Percentiles rank a stretch among this genome's conserved stretches.
These are phyloP conservation scores for Sminthurinus signatus DNA, from an alignment of 1,140 invertebrate genomes.

Conservation along the genomic window DNA sequence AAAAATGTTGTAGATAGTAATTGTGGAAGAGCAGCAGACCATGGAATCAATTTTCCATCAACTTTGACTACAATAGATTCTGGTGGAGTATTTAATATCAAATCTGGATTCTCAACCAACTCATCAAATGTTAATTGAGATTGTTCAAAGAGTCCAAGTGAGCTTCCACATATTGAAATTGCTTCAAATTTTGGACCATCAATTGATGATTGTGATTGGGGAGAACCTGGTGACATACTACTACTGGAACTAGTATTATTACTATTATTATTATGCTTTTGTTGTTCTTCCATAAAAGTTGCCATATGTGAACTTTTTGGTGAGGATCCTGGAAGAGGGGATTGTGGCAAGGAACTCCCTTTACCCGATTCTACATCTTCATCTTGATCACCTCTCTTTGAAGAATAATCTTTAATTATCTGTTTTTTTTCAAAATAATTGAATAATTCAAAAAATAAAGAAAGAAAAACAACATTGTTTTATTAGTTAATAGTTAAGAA, in stretches of 20 bases:
- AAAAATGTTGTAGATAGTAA: constrained; percentile 76
- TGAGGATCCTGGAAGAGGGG: constrained; percentile 53
- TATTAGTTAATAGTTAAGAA: too few species aligned
- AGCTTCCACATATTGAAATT: constrained; percentile 73
- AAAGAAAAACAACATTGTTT: too few species aligned
- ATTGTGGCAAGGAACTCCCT: constrained; percentile 86
- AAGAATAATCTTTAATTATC: too few species aligned
- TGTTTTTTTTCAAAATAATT: too few species aligned
- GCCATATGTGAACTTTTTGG: constrained; percentile 26
- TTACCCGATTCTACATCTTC: constrained; percentile 93
- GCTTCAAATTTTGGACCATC: constrained; percentile 40
- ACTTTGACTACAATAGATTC: constrained; percentile 70
- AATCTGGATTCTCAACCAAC: constrained; percentile 67
- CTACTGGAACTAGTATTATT: too few species aligned
- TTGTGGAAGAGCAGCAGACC: constrained; percentile 78
- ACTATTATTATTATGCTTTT: background rate
- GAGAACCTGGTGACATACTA: too few species aligned
- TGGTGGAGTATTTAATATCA: constrained; percentile 70
- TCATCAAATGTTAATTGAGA: constrained; percentile 74
- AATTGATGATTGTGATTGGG: background rate
- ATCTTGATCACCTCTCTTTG: constrained; percentile 50
- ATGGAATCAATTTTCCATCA: constrained; percentile 79
- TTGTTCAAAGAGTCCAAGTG: constrained; percentile 59
- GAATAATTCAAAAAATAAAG: too few species aligned
- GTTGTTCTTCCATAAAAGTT: constrained; percentile 14